Percentiles rank a stretch among this genome's conserved stretches.
phyloP scores from a whole-genome alignment of 2,888 invertebrate species.

The Carterocephalus palaemon region DNA sequence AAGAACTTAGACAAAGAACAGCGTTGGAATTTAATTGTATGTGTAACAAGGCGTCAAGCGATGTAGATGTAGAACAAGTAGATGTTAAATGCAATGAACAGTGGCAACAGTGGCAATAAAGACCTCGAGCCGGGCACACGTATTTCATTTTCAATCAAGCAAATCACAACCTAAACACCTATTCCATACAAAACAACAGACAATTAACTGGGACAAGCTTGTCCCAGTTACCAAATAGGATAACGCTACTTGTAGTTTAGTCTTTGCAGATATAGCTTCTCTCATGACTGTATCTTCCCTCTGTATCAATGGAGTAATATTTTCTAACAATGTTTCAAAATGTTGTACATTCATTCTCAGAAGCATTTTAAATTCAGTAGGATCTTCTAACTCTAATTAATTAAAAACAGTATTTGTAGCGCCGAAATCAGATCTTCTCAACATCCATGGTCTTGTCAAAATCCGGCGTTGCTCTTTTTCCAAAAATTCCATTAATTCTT shows the following conservation, averaged over 20 bases:
- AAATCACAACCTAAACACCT: too few species aligned
- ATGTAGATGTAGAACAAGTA: too few species aligned
- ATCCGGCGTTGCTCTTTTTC: conserved; percentile 22
- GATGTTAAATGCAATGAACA: too few species aligned
- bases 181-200: too few species aligned
- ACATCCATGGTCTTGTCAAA: conserved; percentile 26
- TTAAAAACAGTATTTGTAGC: conserved; percentile 20
- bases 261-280: conserved; percentile 26
- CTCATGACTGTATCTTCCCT: conserved; percentile 17
- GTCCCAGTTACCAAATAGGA: conserved; percentile 18
- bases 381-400: conserved; percentile 29
- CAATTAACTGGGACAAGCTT: conserved; percentile 13
- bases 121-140: too few species aligned
- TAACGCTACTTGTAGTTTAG: conserved; percentile 27
- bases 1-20: too few species aligned
- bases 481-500: conserved; percentile 25
- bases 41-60: too few species aligned
- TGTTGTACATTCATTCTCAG: conserved; percentile 24
- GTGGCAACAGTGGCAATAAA: too few species aligned
- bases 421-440: conserved; percentile 22
- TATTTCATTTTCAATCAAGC: too few species aligned
- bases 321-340: conserved; percentile 27
- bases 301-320: conserved; percentile 26
- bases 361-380: conserved; percentile 27
- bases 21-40: too few species aligned